Conservation (phyloP, 53 echinoderm and acorn worm genomes). For the Astropecten irregularis region DNA sequence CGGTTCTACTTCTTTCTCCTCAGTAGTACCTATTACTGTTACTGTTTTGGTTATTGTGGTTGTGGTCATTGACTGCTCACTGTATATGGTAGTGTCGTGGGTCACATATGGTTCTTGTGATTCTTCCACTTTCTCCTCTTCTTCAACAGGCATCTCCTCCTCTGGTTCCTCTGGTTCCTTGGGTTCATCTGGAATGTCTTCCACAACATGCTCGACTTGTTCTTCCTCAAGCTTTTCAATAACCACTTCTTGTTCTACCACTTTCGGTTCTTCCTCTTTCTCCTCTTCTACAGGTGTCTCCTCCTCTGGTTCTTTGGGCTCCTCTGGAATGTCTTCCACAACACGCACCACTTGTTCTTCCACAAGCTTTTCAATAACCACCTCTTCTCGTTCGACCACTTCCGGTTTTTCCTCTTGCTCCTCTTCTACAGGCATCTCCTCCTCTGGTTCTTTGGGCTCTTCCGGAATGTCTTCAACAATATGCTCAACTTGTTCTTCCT, state of each 20-base stretch:
- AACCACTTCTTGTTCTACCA: neutral
- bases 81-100: neutral
- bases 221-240: conserved; percentile 17
- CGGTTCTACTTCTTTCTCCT: too few relatives aligned
- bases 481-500: conserved; percentile 1
- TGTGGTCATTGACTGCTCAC: conserved; percentile 23
- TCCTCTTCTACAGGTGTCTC: neutral
- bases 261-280: neutral
- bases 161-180: neutral
- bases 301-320: conserved; percentile 25
- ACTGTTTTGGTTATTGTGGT: conserved; percentile 50
- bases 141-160: conserved; percentile 5
- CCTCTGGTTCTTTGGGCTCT: neutral
- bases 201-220: conserved; percentile 19
- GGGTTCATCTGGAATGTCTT: neutral
- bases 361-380: conserved; percentile 13
- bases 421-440: neutral
- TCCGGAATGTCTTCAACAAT: too few relatives aligned
- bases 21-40: neutral
- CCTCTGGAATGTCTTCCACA: conserved; percentile 21
- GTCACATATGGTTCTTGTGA: neutral
- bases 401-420: neutral
- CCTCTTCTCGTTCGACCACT: neutral
- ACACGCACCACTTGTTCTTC: neutral
- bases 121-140: conserved; percentile 27